phyloP scores from a whole-genome alignment of 2,888 invertebrate genomes.

The Melinaea marsaeus region DNA sequence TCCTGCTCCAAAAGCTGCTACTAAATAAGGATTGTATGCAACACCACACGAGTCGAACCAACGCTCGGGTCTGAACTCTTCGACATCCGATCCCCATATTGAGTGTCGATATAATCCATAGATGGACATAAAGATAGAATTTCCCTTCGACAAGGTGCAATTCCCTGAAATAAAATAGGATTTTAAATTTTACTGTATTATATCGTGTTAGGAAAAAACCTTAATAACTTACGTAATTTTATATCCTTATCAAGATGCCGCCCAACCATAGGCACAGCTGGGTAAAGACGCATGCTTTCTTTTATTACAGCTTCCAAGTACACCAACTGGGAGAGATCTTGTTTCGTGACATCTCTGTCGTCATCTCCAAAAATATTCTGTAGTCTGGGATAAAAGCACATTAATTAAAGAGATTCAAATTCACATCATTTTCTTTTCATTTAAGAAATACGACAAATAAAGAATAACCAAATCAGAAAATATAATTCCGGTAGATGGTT shows the following conservation, averaged over 20 bases:
- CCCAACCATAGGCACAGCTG: slow-evolving; percentile 50
- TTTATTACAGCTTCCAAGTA: slow-evolving; percentile 60
- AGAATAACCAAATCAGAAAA: no score
- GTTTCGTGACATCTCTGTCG: slow-evolving; percentile 51
- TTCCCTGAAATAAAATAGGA: slow-evolving; percentile 32
- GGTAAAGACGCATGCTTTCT: slow-evolving; percentile 54
- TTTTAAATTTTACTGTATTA: neutral
- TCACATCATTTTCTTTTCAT: no score
- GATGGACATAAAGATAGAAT: slow-evolving; percentile 37
- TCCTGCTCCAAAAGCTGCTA: slow-evolving; percentile 41
- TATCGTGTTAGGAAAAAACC: no score
- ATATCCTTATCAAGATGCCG: slow-evolving; percentile 50
- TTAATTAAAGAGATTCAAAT: no score
- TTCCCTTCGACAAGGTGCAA: slow-evolving; percentile 40
- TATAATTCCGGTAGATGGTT: no score
- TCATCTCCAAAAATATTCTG: slow-evolving; percentile 45
- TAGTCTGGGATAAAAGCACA: slow-evolving; percentile 35
- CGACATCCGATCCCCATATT: slow-evolving; percentile 45
- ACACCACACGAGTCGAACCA: slow-evolving; percentile 42
- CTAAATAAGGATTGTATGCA: slow-evolving; percentile 36
- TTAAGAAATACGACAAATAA: no score
- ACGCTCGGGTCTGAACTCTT: slow-evolving; percentile 45
- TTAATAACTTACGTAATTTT: slow-evolving; percentile 40
- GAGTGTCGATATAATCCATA: slow-evolving; percentile 43
- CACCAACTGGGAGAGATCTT: slow-evolving; percentile 48